Conservation (phyloP, 2,888 invertebrate species). For the Geophilus truncorum region DNA sequence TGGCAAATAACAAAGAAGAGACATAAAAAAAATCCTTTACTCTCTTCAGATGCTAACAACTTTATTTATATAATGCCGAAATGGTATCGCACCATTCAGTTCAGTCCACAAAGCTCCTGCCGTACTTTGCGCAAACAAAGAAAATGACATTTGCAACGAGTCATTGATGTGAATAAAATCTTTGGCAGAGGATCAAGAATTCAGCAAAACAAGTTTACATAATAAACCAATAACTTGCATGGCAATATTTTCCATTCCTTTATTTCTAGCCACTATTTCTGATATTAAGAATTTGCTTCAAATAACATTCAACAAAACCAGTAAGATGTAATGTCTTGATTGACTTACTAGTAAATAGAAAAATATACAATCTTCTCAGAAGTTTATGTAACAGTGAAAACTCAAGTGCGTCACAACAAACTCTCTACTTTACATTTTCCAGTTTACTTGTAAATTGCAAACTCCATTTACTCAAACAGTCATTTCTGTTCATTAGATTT, state of each 20-base stretch:
- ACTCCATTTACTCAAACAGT: too few species aligned
- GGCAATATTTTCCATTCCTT: background rate
- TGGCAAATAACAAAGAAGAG: background rate
- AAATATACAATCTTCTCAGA: too few species aligned
- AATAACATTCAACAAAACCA: too few species aligned
- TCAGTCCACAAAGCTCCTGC: background rate
- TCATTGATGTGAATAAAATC: background rate
- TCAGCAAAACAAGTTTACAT: background rate
- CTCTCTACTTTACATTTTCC: too few species aligned
- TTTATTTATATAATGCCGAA: background rate
- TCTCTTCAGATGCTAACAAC: background rate
- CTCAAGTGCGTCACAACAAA: too few species aligned
- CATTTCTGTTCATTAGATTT: too few species aligned
- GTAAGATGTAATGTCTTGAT: too few species aligned
- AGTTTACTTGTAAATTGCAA: too few species aligned
- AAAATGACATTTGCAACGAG: background rate
- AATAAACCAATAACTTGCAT: background rate
- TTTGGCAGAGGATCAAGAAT: background rate
- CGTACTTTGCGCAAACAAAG: background rate
- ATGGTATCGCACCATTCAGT: background rate
- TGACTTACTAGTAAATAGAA: too few species aligned
- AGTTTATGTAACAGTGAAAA: too few species aligned
- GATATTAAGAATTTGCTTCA: too few species aligned
- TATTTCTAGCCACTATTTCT: background rate
- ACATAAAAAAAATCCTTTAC: background rate